Evolutionary conservation across 2,797 vertebrate species (phyloP).

Genomic region (Syngnathus acus): DNA sequence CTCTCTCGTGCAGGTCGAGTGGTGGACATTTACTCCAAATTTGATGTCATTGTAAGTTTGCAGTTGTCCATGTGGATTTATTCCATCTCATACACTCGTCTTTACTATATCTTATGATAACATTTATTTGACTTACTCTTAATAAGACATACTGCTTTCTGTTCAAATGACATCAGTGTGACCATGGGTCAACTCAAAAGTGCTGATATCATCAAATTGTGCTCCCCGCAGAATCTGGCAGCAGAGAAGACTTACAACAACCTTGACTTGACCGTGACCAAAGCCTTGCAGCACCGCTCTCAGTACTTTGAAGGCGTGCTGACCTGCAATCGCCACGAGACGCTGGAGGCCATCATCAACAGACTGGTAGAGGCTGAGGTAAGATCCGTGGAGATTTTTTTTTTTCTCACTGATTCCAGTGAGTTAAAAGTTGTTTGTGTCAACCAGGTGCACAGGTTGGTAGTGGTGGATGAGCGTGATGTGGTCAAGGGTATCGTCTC

Average conservation of each 20-base stretch:
- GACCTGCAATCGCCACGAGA: constrained; percentile 85
- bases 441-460: constrained; percentile 87
- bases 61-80: background rate
- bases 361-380: constrained; percentile 95
- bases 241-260: constrained; percentile 98
- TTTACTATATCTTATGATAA: background rate
- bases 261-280: constrained; percentile 92
- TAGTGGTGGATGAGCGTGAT: constrained; percentile 88
- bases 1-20: constrained; percentile 75
- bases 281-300: constrained; percentile 90
- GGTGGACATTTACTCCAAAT: constrained; percentile 98
- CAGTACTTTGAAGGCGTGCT: constrained; percentile 97
- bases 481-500: constrained; percentile 94
- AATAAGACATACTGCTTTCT: background rate
- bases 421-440: background rate
- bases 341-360: constrained; percentile 89
- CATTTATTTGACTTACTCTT: background rate
- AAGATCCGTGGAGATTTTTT: constrained; percentile 12
- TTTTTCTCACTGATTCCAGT: background rate
- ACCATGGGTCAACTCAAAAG: background rate
- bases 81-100: background rate
- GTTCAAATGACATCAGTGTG: background rate
- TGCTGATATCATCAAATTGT: background rate
- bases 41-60: constrained; percentile 96
- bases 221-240: constrained; percentile 79